Evolutionary conservation across 2,113 vertebrate genomes (phyloP).

Genomic region (Trogon melanurus): DNA sequence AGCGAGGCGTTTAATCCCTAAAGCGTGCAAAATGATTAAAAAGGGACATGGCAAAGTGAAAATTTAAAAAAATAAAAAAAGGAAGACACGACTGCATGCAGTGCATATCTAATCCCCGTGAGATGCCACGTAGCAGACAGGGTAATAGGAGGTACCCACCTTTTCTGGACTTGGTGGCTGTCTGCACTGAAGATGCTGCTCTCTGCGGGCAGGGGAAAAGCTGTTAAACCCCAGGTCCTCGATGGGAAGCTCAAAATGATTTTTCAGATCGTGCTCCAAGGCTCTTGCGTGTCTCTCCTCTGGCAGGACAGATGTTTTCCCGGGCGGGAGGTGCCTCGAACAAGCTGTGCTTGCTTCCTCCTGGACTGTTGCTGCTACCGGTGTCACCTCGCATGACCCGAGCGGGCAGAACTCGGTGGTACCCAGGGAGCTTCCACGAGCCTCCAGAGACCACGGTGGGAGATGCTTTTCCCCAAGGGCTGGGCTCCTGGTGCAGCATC

Average conservation of each 20-base stretch:
- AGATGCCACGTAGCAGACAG: accelerated
- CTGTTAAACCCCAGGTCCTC: background rate
- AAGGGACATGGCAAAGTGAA: background rate
- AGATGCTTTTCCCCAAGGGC: background rate
- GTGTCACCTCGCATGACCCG: background rate
- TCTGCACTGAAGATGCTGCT: background rate
- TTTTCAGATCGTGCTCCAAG: background rate
- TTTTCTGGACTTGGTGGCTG: background rate
- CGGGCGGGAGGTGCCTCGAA: background rate
- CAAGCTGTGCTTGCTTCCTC: background rate
- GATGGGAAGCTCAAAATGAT: background rate
- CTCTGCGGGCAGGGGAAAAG: background rate
- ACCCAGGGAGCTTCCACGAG: background rate
- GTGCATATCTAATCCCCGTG: background rate
- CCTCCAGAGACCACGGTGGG: accelerated
- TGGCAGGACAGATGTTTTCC: background rate
- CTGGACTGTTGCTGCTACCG: background rate
- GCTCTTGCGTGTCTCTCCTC: accelerated
- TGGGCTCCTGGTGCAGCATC: background rate
- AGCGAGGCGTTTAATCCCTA: background rate
- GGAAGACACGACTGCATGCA: background rate
- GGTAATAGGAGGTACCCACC: no score
- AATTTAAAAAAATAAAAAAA: background rate
- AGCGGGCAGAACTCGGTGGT: background rate
- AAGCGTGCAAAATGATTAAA: background rate